Base-by-base conservation (phyloP, 2,888 invertebrate species). In the Agonum fuliginosum region DNA sequence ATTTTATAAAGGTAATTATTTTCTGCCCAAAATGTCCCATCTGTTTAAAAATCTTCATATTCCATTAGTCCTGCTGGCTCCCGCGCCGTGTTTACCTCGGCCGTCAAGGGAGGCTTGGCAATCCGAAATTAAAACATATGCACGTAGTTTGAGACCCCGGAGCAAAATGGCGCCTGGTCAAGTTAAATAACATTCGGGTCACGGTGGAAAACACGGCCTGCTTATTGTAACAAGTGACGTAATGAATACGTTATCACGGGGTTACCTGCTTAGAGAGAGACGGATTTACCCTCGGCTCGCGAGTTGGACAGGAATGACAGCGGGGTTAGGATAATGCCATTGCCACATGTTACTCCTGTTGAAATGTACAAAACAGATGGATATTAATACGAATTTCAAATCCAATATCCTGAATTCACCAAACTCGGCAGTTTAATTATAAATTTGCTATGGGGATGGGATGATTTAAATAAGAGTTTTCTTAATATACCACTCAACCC, bases 221-320 rank as follows among this genome's bases (percentile, higher is more conserved):
- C 75, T 67, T 65, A 75, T 75, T 67, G 75, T 67, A 51, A 48
- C 51, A 67, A 67, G 67, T 75, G 48, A 75, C 67, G 75, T 75
- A 75, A 75, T 75, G 75, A 75, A 75, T 75, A 75, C 67, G 75
- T 65, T 67, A 75, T 30, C 41, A 73, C 43, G 20, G 41, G 41
- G 46, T 46, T 70, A 70, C 46, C 69, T 70, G 46, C 10, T 20
- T 20, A 24, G 69, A 70, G 12, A 46, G 20, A 46, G 69, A 70
- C 10, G 20, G 27, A 67, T 41, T 20, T 51, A 22, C 6, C 0
- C 8, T 1, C 4, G 12, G 6, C 51, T 24, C 51, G 20, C 22
- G 51, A n/a, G 51, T 1, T 12, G 24, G 51, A 51, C 51, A 51
- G 24, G 51, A 51, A 51, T 51, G 51, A 51, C 51, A 51, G 22